Conservation (phyloP, 2,888 invertebrate genomes). For the Lydus trimaculatus region DNA sequence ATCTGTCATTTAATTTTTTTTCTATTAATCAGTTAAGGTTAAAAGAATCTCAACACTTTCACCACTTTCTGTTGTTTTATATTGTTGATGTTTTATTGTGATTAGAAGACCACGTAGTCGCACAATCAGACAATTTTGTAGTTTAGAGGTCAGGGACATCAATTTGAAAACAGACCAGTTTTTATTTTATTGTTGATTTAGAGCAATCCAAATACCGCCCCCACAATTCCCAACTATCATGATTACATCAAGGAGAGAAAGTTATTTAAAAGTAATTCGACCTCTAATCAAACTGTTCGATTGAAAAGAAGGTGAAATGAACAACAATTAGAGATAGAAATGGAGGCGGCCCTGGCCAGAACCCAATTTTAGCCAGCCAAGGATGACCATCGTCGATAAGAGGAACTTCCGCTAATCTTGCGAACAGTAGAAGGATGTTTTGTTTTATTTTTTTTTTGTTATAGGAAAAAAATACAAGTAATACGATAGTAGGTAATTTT, state of each 20-base stretch:
- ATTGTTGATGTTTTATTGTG: background rate
- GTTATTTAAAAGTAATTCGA: background rate
- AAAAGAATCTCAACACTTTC: background rate
- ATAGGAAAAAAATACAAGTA: no score
- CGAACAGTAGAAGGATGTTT: background rate
- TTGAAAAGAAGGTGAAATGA: background rate
- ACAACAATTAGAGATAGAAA: no score
- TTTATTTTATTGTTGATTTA: background rate
- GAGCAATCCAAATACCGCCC: background rate
- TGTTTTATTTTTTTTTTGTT: background rate
- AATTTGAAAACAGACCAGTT: background rate
- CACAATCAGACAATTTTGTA: background rate
- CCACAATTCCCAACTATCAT: background rate
- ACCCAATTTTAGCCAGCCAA: background rate
- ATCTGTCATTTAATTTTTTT: background rate
- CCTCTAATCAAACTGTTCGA: background rate
- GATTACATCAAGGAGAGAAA: background rate
- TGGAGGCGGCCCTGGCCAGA: background rate
- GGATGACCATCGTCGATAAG: background rate
- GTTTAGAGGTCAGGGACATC: background rate
- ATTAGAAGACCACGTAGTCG: background rate
- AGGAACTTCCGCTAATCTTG: background rate
- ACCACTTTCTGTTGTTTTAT: slow-evolving; percentile 1
- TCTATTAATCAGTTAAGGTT: background rate
- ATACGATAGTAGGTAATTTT: no score